A percentile compares a stretch with the other conserved stretches of the same genome.
Conservation (phyloP, 2,113 vertebrate species). For the Gorsachius goisagi region DNA sequence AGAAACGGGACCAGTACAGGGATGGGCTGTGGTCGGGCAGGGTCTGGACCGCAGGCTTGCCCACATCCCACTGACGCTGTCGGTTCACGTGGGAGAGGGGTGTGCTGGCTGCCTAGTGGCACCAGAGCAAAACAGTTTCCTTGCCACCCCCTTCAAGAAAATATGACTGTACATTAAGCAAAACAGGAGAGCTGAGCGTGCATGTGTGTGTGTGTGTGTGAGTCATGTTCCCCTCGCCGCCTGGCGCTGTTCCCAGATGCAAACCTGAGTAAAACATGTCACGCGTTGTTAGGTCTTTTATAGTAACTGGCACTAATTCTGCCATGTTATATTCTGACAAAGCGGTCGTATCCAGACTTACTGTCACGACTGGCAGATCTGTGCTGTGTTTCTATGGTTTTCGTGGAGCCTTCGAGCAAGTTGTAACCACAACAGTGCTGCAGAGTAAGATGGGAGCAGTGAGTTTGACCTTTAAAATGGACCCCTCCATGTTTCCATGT, state of each 20-base stretch:
- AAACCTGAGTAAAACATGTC: slow-evolving; percentile 52
- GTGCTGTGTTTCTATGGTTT: neutral
- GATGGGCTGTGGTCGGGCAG: neutral
- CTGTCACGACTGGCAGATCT: neutral
- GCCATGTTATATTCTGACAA: neutral
- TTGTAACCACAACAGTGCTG: neutral
- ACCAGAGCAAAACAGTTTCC: neutral
- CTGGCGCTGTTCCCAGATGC: slow-evolving; percentile 40
- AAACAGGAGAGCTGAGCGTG: neutral
- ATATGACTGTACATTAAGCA: neutral
- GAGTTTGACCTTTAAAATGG: slow-evolving; percentile 11
- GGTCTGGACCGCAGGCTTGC: neutral
- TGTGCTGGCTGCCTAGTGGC: neutral
- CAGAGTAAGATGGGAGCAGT: neutral
- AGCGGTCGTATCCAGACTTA: neutral
- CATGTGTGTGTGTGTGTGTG: neutral
- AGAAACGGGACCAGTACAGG: neutral
- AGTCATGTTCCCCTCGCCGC: neutral
- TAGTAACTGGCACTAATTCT: slow-evolving; percentile 40
- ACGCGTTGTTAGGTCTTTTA: slow-evolving; percentile 26
- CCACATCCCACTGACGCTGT: fast-evolving
- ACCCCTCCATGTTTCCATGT: neutral
- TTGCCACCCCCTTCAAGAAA: slow-evolving; percentile 14
- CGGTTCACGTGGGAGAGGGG: neutral
- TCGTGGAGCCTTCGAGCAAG: neutral